A percentile compares a stretch with the other conserved stretches of the same genome.
These are phyloP conservation scores for Malacosoma neustria DNA, from an alignment of 2,888 invertebrate species.

Conservation along the genomic window DNA sequence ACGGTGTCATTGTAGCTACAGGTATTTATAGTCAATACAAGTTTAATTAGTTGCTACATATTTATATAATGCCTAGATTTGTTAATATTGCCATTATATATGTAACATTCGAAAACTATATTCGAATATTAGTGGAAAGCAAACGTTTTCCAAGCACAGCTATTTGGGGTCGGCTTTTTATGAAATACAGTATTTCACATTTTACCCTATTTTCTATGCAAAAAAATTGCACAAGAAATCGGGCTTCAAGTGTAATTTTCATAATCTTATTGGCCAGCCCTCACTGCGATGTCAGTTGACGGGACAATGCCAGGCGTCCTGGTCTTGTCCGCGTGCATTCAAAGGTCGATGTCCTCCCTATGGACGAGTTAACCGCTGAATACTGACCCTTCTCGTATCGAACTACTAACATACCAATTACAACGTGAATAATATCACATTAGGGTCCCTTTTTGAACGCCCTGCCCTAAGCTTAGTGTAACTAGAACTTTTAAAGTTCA, in stretches of 20 bases:
- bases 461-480: slow-evolving; percentile 16
- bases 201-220: no score
- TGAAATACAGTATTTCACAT: no score
- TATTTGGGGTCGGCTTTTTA: no score
- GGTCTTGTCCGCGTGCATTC: slow-evolving; percentile 38
- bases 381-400: slow-evolving; percentile 48
- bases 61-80: no score
- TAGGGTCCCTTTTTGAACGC: slow-evolving; percentile 24
- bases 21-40: no score
- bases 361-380: slow-evolving; percentile 47
- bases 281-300: slow-evolving; percentile 26
- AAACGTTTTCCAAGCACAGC: no score
- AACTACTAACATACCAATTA: slow-evolving; percentile 23
- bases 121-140: no score
- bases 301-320: slow-evolving; percentile 54
- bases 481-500: slow-evolving; percentile 28
- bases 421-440: slow-evolving; percentile 22
- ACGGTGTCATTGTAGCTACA: no score
- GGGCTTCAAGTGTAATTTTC: not conserved
- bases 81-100: no score
- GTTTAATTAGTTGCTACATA: no score
- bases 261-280: slow-evolving; percentile 21
- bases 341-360: slow-evolving; percentile 48
- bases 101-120: no score
- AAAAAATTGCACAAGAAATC: no score